Conservation (phyloP, 1,140 invertebrate species). For the Belonocnema kinseyi region DNA sequence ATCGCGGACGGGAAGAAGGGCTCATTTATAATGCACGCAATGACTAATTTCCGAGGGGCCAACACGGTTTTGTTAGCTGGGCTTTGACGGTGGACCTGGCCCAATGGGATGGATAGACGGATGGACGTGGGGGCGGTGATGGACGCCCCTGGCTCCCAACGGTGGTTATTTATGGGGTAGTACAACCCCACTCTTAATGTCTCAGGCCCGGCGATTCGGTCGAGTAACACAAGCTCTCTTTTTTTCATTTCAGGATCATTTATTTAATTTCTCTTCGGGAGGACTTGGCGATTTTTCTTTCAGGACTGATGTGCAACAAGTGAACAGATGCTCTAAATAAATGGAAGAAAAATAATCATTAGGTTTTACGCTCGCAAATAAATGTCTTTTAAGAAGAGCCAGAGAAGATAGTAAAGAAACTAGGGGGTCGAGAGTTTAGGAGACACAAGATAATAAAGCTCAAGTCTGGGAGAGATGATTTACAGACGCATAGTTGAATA, state of each 20-base stretch:
- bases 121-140: conserved; percentile 66
- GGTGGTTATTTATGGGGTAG: conserved; percentile 63
- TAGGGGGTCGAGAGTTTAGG: conserved; percentile 13
- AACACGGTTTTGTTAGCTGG: conserved; percentile 41
- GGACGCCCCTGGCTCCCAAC: conserved; percentile 65
- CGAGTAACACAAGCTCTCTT: not conserved
- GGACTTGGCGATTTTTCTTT: too few relatives aligned
- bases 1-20: conserved; percentile 46
- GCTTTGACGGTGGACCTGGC: conserved; percentile 46
- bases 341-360: too few relatives aligned
- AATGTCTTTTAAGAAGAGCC: not conserved
- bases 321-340: too few relatives aligned
- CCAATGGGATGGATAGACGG: conserved; percentile 43
- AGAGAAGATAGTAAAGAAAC: not conserved
- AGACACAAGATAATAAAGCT: conserved; percentile 67
- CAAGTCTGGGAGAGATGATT: conserved; percentile 69
- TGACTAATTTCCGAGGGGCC: conserved; percentile 66
- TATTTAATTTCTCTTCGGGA: not conserved
- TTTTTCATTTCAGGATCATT: not conserved
- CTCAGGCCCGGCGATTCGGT: conserved; percentile 31
- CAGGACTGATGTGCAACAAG: too few relatives aligned
- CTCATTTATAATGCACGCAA: conserved; percentile 59
- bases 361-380: not conserved
- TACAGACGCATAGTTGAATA: conserved; percentile 67
- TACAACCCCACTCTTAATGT: conserved; percentile 55